Conservation (phyloP, 2,797 vertebrate species). For the Crocidura indochinensis region DNA sequence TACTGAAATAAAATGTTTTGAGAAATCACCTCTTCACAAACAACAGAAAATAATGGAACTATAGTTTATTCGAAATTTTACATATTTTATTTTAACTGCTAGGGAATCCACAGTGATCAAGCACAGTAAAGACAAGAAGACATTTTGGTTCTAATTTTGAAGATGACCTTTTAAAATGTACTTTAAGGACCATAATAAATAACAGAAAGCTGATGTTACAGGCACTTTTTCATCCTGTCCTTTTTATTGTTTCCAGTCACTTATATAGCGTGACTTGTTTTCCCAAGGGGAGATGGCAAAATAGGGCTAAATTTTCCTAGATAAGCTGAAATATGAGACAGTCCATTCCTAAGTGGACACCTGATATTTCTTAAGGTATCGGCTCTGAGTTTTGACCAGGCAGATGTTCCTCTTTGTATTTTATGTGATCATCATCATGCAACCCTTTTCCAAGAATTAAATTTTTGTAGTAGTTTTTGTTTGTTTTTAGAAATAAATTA, state of each 20-base stretch:
- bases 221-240: not conserved
- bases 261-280: not conserved
- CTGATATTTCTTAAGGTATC: slow-evolving; percentile 53
- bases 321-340: slow-evolving; percentile 16
- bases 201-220: not conserved
- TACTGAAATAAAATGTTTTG: no score
- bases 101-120: slow-evolving; percentile 29
- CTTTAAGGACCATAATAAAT: not conserved
- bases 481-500: not conserved
- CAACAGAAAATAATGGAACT: not conserved
- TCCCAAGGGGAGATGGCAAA: not conserved
- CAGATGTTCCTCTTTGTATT: not conserved
- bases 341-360: slow-evolving; percentile 17
- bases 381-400: not conserved
- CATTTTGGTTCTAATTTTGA: not conserved
- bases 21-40: no score
- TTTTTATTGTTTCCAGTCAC: slow-evolving; percentile 37
- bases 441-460: not conserved
- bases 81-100: slow-evolving; percentile 26
- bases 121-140: slow-evolving; percentile 28
- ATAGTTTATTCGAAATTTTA: not conserved
- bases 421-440: not conserved
- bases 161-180: slow-evolving; percentile 29
- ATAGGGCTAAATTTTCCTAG: not conserved
- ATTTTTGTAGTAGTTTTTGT: not conserved